Conservation (phyloP, 2,113 vertebrate genomes). For the Hemiprocne comata region DNA sequence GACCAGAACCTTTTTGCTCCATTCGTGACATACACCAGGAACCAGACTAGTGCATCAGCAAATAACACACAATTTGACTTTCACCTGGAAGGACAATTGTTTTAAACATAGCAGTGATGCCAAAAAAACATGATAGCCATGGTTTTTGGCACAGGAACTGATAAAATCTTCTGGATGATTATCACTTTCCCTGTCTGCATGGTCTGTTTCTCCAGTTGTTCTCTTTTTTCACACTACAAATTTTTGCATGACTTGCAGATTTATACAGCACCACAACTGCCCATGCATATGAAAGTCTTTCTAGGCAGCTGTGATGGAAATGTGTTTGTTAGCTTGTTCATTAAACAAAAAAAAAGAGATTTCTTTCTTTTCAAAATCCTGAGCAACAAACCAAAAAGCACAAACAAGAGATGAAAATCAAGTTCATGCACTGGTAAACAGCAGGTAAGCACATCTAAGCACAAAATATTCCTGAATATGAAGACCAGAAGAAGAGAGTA, state of each 20-base stretch:
- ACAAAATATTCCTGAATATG: not conserved
- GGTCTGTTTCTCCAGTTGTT: not conserved
- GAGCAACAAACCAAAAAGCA: not conserved
- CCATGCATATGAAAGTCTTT: not conserved
- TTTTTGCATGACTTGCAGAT: not conserved
- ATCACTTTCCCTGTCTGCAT: not conserved
- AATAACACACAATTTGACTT: not conserved
- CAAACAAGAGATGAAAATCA: not conserved
- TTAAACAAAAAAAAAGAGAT: not conserved
- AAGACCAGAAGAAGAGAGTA: not conserved
- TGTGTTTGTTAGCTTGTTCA: not conserved
- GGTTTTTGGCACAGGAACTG: not conserved
- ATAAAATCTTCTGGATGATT: not conserved
- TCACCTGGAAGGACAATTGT: not conserved
- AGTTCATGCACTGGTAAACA: not conserved
- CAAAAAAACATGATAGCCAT: not conserved
- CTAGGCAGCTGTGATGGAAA: not conserved
- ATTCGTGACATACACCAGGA: not conserved
- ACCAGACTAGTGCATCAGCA: not conserved
- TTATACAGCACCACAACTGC: not conserved
- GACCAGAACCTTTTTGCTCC: not conserved
- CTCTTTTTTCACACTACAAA: not conserved
- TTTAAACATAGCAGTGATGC: not conserved
- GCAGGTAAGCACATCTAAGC: not conserved
- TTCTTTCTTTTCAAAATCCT: not conserved